Conservation (phyloP, 2,797 vertebrate species). For the Syngnathus rostellatus region DNA sequence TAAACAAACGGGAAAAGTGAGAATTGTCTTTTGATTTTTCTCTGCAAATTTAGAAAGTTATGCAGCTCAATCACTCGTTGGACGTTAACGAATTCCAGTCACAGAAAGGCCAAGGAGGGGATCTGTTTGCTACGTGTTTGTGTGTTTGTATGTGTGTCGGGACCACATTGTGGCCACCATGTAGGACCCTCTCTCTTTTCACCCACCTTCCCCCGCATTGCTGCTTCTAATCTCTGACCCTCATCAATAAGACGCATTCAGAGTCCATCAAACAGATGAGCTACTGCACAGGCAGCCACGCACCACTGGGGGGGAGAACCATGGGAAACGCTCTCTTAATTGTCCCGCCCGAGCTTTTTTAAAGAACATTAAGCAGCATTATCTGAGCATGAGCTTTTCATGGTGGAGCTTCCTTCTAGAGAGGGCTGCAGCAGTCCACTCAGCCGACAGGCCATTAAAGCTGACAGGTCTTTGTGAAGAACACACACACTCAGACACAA, state of each 20-base stretch:
- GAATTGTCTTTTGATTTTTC: neutral
- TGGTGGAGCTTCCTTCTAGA: constrained; percentile 61
- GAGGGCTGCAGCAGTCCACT: constrained; percentile 67
- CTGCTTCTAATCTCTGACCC: constrained; percentile 74
- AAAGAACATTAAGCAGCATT: constrained; percentile 80
- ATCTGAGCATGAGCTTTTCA: constrained; percentile 71
- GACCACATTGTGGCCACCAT: constrained; percentile 40
- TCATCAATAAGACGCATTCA: constrained; percentile 78
- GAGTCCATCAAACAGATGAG: constrained; percentile 70
- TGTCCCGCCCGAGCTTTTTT: constrained; percentile 68
- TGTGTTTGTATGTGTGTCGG: constrained; percentile 24
- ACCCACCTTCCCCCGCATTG: constrained; percentile 49
- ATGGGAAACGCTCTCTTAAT: constrained; percentile 74
- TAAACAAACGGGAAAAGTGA: neutral
- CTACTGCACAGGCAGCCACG: constrained; percentile 61
- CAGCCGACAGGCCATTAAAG: constrained; percentile 74
- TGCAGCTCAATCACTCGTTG: constrained; percentile 43
- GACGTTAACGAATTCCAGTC: constrained; percentile 56
- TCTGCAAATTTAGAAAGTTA: constrained; percentile 8
- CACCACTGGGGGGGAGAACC: constrained; percentile 62
- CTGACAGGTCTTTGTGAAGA: constrained; percentile 74
- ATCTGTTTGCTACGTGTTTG: constrained; percentile 52
- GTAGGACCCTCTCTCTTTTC: constrained; percentile 57
- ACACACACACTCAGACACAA: constrained; percentile 36
- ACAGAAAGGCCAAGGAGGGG: constrained; percentile 66